Evolutionary conservation across 2,113 vertebrate genomes (phyloP).

Genomic region (Sminthopsis crassicaudata): DNA sequence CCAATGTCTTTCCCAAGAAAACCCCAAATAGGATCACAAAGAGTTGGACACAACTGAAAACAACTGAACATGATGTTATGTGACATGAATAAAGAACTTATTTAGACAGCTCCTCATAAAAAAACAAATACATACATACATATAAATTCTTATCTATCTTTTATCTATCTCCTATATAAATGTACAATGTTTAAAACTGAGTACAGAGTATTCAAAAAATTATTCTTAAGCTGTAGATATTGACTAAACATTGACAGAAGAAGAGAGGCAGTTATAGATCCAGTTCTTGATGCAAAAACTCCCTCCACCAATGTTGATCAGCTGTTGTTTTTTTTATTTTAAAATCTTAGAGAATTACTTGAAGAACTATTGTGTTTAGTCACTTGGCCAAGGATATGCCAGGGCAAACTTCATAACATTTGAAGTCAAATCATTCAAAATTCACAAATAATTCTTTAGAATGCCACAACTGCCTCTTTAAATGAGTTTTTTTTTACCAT

Average conservation of each 20-base stretch:
- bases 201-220: background rate
- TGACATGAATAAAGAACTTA: background rate
- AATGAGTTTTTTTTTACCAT: too few relatives aligned
- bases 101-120: background rate
- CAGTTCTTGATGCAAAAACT: background rate
- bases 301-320: background rate
- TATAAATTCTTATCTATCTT: background rate
- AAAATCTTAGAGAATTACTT: background rate
- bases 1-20: too few relatives aligned
- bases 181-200: background rate
- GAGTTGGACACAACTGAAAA: background rate
- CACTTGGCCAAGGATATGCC: too few relatives aligned
- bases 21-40: background rate
- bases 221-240: background rate
- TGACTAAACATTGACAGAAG: background rate
- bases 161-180: background rate
- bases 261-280: background rate
- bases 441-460: too few relatives aligned
- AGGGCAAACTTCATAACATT: too few relatives aligned
- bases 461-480: too few relatives aligned
- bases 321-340: background rate
- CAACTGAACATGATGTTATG: background rate
- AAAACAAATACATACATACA: background rate
- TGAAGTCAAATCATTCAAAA: too few relatives aligned
- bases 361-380: background rate